phyloP scores from a whole-genome alignment of 2,113 vertebrate genomes.

The Mustela lutreola region DNA sequence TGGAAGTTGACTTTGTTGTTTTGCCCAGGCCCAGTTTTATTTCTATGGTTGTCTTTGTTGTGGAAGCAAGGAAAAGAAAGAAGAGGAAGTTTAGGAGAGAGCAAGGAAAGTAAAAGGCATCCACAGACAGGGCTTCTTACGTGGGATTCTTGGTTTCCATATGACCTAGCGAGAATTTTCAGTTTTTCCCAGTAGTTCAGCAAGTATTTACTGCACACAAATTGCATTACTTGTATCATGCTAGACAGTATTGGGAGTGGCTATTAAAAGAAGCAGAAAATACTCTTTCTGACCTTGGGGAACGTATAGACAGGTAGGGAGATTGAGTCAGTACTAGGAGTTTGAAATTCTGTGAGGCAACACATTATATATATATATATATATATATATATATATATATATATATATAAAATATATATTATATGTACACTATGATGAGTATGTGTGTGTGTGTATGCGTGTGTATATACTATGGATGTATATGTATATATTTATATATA shows the following conservation, averaged over 20 bases:
- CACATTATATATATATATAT: background rate
- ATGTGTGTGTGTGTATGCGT: background rate
- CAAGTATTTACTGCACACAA: constrained; percentile 31
- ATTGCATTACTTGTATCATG: constrained; percentile 38
- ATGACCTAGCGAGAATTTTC: constrained; percentile 17
- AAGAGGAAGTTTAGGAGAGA: constrained; percentile 14
- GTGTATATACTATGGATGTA: background rate
- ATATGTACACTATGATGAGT: background rate
- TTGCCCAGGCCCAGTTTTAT: constrained; percentile 39
- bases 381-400: background rate
- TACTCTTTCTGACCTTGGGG: background rate
- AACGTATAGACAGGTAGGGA: background rate
- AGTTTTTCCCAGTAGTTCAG: constrained; percentile 38
- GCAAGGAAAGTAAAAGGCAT: constrained; percentile 28
- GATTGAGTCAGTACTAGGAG: background rate
- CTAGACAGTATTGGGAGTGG: background rate
- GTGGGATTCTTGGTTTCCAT: background rate
- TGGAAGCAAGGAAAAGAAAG: constrained; percentile 52
- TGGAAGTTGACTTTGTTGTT: constrained; percentile 68
- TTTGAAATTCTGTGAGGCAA: constrained; percentile 57
- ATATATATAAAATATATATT: background rate
- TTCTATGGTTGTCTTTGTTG: constrained; percentile 46
- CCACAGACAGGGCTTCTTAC: constrained; percentile 37
- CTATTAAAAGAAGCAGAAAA: constrained; percentile 49
- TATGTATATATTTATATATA: background rate